Conservation (phyloP, 2,797 vertebrate genomes). For the Rhodeus uyekii region DNA sequence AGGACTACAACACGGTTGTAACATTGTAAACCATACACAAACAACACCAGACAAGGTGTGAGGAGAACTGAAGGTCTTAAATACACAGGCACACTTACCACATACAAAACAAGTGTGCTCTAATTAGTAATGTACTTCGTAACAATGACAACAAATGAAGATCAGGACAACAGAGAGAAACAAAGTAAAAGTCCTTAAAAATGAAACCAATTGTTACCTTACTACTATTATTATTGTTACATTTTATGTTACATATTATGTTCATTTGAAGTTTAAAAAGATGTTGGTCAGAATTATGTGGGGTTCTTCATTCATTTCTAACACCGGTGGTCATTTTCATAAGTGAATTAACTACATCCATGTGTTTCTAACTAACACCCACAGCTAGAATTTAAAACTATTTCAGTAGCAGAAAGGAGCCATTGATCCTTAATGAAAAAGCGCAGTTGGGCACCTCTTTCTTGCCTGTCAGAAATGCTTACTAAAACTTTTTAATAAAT, state of each 20-base stretch:
- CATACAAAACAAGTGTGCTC: no score
- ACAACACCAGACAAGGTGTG: no score
- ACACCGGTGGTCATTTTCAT: neutral
- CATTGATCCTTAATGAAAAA: conserved; percentile 2
- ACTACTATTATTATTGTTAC: neutral
- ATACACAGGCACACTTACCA: no score
- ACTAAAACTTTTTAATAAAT: neutral
- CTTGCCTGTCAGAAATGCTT: neutral
- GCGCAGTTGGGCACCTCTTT: neutral
- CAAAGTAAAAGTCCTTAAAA: no score
- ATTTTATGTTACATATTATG: neutral
- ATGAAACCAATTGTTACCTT: no score
- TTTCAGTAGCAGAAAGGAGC: neutral
- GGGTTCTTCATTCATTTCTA: conserved; percentile 12
- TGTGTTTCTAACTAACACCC: neutral
- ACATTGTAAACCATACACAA: no score
- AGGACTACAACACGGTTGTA: no score
- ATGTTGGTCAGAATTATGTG: neutral
- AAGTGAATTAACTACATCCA: neutral
- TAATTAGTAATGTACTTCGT: no score
- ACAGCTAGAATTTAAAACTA: neutral
- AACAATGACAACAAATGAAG: no score
- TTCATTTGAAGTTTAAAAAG: neutral
- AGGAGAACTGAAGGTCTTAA: no score
- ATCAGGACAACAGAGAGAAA: no score